Base-by-base conservation (phyloP, 2,888 invertebrate species). In the Megalurothrips usitatus region DNA sequence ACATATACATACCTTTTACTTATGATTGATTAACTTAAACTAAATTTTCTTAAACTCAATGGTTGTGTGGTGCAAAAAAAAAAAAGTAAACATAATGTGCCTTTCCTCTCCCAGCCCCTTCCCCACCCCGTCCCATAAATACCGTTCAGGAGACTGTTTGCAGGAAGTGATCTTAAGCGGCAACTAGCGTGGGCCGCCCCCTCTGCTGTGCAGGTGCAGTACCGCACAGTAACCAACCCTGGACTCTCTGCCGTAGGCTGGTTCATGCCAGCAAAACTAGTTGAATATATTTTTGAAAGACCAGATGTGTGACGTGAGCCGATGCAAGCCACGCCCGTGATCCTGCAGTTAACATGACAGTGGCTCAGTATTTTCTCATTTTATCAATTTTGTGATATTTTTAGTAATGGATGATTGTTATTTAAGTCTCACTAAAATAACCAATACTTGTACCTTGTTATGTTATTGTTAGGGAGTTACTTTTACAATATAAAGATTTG, bases 361-460 rank as follows among this genome's bases (percentile, higher is more conserved):
- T 88, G 88, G 88, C 87, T 88, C 87, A 87, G 87, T 88, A 87
- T 87, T 87, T 88, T 88, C 88, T 88, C 87, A 88, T 88, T 88
- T 88, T 87, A 88, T 88, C 87, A 88, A 88, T 89, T 89, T 89
- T 89, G 89, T 89, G 89, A 89, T 89, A 89, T 89, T 89, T 89
- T 89, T 84, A 84, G 84, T 83, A 83, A 89, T 88, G 88, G 88
- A 88, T 88, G 88, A 87, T 88, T 88, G 88, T 89, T 89, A 88
- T 88, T 88, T 89, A 88, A 89, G 88, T 88, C 88, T 88, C 88
- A 88, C 88, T 88, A 88, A 87, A 85, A 86, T 86, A 84, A 84
- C 84, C 84, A 84, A 83, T 85, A 84, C 83, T 84, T 84, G 84
- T 85, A 84, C 85, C 85, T 85, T 85, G 84, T 85, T 85, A 85